Evolutionary conservation across 2,888 invertebrate species (phyloP), one percentile per base, ranked within the genome.

Genomic region (Pogonocherus hispidulus): DNA sequence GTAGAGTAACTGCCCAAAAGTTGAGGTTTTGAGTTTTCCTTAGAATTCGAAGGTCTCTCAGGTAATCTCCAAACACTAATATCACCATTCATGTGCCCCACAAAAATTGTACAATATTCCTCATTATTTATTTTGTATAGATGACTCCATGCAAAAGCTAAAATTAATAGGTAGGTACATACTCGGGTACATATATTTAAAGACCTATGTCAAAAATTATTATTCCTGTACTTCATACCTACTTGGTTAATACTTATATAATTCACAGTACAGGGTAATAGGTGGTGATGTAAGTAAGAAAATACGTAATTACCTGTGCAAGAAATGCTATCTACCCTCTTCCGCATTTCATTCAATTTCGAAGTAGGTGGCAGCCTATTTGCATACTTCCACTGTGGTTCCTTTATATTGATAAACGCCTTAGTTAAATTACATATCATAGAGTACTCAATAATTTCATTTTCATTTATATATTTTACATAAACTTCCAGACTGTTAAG

Each of bases 61-160:
- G 70, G 71, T 66, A 84, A 75, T 72, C 77, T 81, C 82, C 83
- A 84, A 55, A 81, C 73, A 41, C 78, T 79, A 37, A 84, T 76
- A 20, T 73, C 73, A 14, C 84, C 84, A 77, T 81, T 76, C 57
- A 75, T 71, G 76, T 84, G 82, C 2, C 82, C 84, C 44, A 81
- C 76, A 71, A 83, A 80, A 54, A 85, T 69, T 56, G 79, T 73
- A 56, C 79, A 75, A 72, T 70, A 77, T 37, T 70, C 73, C 60
- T 62, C 63, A 19, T 70, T 41, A n/a, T 78, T 64, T 44, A 70
- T 63, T 23, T 64, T 62, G 56, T 81, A 78, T 14, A 79, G 55
- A 66, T 83, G 80, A 59, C 81, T 79, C 85, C 85, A 85, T 51
- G 78, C 76, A 70, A 84, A 81, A 56, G 80, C 84, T 84, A 73